Evolutionary conservation across 1,140 invertebrate genomes (phyloP).

Genomic region (Linepithema humile): DNA sequence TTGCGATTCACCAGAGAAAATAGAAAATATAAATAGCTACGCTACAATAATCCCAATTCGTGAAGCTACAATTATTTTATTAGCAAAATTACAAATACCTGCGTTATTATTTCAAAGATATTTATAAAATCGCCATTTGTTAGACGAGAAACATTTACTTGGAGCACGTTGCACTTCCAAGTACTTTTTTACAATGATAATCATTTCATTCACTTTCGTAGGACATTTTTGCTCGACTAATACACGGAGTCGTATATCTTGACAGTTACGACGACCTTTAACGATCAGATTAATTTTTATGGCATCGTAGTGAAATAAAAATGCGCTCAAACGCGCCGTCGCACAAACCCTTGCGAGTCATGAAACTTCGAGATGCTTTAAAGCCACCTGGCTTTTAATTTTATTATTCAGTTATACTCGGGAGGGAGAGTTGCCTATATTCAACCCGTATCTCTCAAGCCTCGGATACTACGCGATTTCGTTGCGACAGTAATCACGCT

Average conservation of each 20-base stretch:
- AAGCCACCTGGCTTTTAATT: constrained; percentile 36
- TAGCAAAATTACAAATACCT: background rate
- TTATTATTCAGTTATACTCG: constrained; percentile 29
- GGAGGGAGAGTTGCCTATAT: constrained; percentile 1
- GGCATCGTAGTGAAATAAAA: constrained; percentile 75
- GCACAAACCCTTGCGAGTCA: background rate
- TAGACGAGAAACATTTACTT: constrained; percentile 20
- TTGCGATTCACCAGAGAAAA: background rate
- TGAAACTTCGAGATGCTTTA: constrained; percentile 52
- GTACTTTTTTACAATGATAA: constrained; percentile 41
- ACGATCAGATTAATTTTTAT: constrained; percentile 83
- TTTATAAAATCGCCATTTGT: constrained; percentile 35
- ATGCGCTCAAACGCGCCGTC: constrained; percentile 45
- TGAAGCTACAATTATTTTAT: background rate
- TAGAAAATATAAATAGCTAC: background rate
- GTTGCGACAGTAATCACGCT: background rate
- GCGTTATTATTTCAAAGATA: background rate
- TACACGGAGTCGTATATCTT: constrained; percentile 78
- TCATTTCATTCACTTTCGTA: constrained; percentile 55
- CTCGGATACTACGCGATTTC: constrained; percentile 30
- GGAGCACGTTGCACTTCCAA: constrained; percentile 15
- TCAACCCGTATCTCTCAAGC: constrained; percentile 1
- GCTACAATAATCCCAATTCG: background rate
- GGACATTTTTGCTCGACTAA: constrained; percentile 67
- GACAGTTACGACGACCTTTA: constrained; percentile 79